A percentile compares a stretch with the other conserved stretches of the same genome.
Conservation (phyloP, 2,888 invertebrate genomes). For the Diachrysia chrysitis region DNA sequence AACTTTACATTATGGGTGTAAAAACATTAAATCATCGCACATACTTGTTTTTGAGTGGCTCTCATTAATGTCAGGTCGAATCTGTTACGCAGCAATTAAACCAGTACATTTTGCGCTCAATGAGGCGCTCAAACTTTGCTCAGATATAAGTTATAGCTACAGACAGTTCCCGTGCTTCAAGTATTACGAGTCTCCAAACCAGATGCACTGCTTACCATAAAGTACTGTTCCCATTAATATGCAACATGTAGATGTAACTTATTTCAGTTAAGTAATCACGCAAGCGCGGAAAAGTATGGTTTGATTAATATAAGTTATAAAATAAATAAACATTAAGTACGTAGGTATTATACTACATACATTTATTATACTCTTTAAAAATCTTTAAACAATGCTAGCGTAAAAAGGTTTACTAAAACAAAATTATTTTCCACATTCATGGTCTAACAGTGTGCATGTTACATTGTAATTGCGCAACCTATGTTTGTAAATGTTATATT, state of each 20-base stretch:
- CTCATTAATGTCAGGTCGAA: constrained; percentile 55
- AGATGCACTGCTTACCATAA: constrained; percentile 38
- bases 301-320: constrained; percentile 2
- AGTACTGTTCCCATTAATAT: constrained; percentile 38
- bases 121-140: constrained; percentile 51
- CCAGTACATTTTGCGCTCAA: constrained; percentile 39
- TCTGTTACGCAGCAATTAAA: constrained; percentile 61
- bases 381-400: no score
- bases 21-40: constrained; percentile 53
- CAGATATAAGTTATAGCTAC: constrained; percentile 32
- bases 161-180: constrained; percentile 28
- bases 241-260: constrained; percentile 27
- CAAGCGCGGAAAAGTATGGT: constrained; percentile 28
- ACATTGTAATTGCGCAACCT: neutral
- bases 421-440: no score
- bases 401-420: no score
- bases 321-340: neutral
- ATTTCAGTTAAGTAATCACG: constrained; percentile 31
- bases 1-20: constrained; percentile 39
- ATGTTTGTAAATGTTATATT: neutral
- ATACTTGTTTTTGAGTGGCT: constrained; percentile 47
- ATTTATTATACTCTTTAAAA: no score
- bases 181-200: constrained; percentile 44
- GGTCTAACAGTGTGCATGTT: neutral
- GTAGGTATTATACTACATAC: no score